Conservation (phyloP, 2,797 vertebrate species). For the Periophthalmus magnuspinnatus region DNA sequence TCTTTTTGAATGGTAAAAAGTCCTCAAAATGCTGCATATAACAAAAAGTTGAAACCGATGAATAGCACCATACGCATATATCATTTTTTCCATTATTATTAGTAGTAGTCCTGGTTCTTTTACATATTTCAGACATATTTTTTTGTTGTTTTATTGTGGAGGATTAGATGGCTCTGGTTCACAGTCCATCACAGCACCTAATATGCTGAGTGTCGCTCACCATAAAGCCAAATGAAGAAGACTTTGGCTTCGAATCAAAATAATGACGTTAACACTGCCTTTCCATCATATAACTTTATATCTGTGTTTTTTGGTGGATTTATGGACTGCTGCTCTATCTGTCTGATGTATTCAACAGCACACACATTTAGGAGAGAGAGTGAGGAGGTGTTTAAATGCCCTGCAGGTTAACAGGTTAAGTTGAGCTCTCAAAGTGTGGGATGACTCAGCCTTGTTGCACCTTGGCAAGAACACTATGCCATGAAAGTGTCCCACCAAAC, state of each 20-base stretch:
- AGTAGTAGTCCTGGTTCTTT: too few relatives aligned
- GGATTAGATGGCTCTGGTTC: too few relatives aligned
- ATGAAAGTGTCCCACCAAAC: slow-evolving; percentile 49
- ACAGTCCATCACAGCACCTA: too few relatives aligned
- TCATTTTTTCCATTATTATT: too few relatives aligned
- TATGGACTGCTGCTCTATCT: not conserved
- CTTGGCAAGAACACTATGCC: slow-evolving; percentile 54
- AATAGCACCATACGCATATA: too few relatives aligned
- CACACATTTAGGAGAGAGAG: not conserved
- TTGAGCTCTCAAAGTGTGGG: slow-evolving; percentile 45
- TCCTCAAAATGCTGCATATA: too few relatives aligned
- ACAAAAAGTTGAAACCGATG: too few relatives aligned
- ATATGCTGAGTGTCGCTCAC: too few relatives aligned
- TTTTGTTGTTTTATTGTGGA: too few relatives aligned
- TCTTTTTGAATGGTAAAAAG: too few relatives aligned
- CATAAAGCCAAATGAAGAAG: too few relatives aligned
- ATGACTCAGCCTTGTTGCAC: slow-evolving; percentile 74
- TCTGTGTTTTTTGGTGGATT: not conserved
- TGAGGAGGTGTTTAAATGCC: not conserved
- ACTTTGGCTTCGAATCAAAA: not conserved
- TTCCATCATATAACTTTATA: not conserved
- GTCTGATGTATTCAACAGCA: not conserved
- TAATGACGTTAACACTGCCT: not conserved
- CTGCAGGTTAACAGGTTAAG: slow-evolving; percentile 47
- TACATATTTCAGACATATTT: too few relatives aligned